Conservation (phyloP, 1,140 invertebrate genomes). For the Aphaenogaster floridana region DNA sequence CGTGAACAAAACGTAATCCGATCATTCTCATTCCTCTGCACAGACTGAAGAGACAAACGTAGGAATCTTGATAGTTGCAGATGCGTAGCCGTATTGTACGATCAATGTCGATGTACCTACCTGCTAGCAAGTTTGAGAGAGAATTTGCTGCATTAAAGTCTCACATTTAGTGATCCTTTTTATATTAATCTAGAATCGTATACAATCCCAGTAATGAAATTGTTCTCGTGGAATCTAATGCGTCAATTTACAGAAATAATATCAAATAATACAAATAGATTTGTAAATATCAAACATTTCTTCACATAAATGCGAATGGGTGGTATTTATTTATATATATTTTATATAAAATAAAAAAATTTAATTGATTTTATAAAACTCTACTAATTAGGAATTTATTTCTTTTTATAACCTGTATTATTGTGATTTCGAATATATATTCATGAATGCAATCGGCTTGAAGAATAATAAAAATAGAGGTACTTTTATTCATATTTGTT, state of each 20-base stretch:
- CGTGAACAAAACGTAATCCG: constrained; percentile 58
- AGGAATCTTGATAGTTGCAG: background rate
- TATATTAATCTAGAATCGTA: background rate
- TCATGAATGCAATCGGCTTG: background rate
- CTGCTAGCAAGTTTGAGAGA: too few species aligned
- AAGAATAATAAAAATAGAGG: constrained; percentile 9
- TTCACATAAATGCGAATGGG: background rate
- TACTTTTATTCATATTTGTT: constrained; percentile 7
- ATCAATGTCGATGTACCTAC: background rate
- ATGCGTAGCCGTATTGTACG: background rate
- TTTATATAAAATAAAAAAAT: constrained; percentile 12
- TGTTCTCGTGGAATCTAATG: background rate
- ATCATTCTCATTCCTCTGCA: constrained; percentile 53
- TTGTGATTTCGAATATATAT: background rate
- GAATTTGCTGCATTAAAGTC: background rate
- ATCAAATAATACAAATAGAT: constrained; percentile 2
- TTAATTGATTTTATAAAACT: background rate
- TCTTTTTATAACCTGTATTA: background rate
- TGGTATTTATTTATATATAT: background rate
- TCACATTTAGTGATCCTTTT: background rate
- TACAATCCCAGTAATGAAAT: background rate
- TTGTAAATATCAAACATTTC: background rate
- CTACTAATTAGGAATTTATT: constrained; percentile 1
- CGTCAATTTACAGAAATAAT: background rate
- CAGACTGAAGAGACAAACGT: background rate